A percentile compares a stretch with the other conserved stretches of the same genome.
Conservation (phyloP, 2,888 invertebrate species). For the Argyresthia albistria region DNA sequence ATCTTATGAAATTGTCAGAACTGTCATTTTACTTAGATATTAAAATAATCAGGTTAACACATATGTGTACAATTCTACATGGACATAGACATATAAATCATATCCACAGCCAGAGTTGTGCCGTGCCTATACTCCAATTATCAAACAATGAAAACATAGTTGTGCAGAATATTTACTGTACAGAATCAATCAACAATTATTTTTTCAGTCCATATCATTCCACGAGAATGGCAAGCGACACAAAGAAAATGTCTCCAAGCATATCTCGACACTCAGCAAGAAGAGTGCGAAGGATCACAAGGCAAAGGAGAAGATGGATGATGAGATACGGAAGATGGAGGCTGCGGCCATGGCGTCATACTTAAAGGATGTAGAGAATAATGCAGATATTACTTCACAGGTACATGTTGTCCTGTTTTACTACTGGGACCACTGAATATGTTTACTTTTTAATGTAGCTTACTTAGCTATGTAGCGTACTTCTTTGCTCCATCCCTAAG, state of each 20-base stretch:
- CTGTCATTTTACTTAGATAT: too few species aligned
- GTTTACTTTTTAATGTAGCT: too few species aligned
- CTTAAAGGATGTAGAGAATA: constrained; percentile 83
- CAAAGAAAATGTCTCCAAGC: constrained; percentile 91
- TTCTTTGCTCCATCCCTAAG: too few species aligned
- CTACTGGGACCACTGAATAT: too few species aligned
- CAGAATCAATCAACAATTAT: not conserved
- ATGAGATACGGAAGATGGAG: constrained; percentile 91
- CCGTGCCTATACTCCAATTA: too few species aligned
- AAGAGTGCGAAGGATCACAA: constrained; percentile 86
- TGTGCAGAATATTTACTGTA: not conserved
- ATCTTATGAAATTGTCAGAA: not conserved
- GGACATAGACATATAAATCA: too few species aligned
- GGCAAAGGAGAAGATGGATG: constrained; percentile 82
- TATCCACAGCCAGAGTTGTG: too few species aligned
- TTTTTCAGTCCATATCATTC: constrained; percentile 88
- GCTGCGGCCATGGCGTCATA: constrained; percentile 91
- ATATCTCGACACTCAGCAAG: constrained; percentile 87
- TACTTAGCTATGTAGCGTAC: too few species aligned
- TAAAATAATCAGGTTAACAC: too few species aligned
- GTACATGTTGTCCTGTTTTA: constrained; percentile 28
- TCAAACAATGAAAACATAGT: not conserved
- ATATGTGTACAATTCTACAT: too few species aligned
- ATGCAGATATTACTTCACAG: constrained; percentile 75
- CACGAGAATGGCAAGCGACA: constrained; percentile 95